Base-by-base conservation (phyloP, 2,797 vertebrate species). In the Microctenopoma stevenorrisi region DNA sequence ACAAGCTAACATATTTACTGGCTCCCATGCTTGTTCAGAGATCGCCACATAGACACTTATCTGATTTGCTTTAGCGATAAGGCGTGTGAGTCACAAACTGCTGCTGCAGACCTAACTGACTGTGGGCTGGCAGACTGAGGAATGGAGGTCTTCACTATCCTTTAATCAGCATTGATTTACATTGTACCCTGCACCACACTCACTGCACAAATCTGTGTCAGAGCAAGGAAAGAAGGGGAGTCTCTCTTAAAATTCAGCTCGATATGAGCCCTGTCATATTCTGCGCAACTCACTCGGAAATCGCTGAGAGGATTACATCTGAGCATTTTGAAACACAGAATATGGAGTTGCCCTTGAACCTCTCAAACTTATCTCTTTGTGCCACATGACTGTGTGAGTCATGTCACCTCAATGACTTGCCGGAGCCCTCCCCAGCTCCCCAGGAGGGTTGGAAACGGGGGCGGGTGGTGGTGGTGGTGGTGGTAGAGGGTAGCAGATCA, bases 161-260 rank as follows among this genome's bases (percentile, higher is more conserved):
- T 87, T 66, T 73, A 82, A 84, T 86, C 82, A 48, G 72, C 62
- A 69, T 78, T 73, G 85, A 86, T 89, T 81, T 74, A 74, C 78
- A 79, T 50, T 69, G 78, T 71, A 40, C 18, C 46, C 51, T 65
- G 48, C 61, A 33, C 46, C n/a, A 8, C 54, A 30, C 59, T 52
- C 51, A 4, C 64, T 55, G 66, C 74, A 57, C 61, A 44, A 64
- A 83, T 78, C 74, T 64, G 37, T 82, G 70, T 74, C 75, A 15
- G 35, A 56, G 68, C 18, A 13, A 30, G 50, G 70, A 51, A 78
- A 69, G 22, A 28, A 48, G 44, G 44, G 0, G 2, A 48, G 9
- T 49, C n/a, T 51, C 52, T 33, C 10, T 37, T 69, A 33, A 76
- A 79, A 70, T 74, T 59, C 56, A 43, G 22, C 25, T 56, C 1